Evolutionary conservation across 2,113 vertebrate species (phyloP), one percentile per base, ranked within the genome.

Genomic region (Eublepharis macularius): DNA sequence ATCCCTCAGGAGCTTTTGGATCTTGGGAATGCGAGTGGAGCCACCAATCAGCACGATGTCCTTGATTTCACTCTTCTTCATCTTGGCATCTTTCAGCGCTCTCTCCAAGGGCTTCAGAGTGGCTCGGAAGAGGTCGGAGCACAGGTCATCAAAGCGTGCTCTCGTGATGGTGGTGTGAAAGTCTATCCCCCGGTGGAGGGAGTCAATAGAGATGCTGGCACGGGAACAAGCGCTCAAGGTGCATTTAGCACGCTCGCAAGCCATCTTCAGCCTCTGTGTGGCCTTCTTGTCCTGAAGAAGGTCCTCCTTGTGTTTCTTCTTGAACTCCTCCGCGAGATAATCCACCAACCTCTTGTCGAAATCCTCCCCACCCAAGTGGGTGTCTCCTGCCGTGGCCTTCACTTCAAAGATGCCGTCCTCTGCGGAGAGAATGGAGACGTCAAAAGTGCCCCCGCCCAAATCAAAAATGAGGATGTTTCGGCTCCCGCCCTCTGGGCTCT

Each of bases 11-110:
- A 97, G 95, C 72, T 97, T 97, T 91, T 97, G 97, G 90, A 97
- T 97, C 91, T 96, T 97, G 36, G 97, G 97, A 82, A 97, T 97
- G 69, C 97, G 97, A 26, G 97, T 97, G 86, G 97, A 97, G 82
- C 97, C 97, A 19, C 97, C 97, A 2, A 97, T 96, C 89, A 97
- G 69, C 43, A 96, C 96, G 0, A 97, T 97, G 88, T 96, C 96
- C 45, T 97, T 96, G 74, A 97, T 95, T 69, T 94, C 82, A 1
- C 73, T 26, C 17, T 76, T 76, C 43, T 45, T 84, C 96, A 97
- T 95, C 91, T 97, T 97, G 76, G 96, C 96, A 0, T 97, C 97
- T 76, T 96, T 94, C 17, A 97, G 95, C 0, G 97, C 94, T 83
- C 97, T 96, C 88, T 97, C 97, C 36, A 97, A 95, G 0, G 97